Evolutionary conservation across 2,888 invertebrate species (phyloP).

Genomic region (Labia minor): DNA sequence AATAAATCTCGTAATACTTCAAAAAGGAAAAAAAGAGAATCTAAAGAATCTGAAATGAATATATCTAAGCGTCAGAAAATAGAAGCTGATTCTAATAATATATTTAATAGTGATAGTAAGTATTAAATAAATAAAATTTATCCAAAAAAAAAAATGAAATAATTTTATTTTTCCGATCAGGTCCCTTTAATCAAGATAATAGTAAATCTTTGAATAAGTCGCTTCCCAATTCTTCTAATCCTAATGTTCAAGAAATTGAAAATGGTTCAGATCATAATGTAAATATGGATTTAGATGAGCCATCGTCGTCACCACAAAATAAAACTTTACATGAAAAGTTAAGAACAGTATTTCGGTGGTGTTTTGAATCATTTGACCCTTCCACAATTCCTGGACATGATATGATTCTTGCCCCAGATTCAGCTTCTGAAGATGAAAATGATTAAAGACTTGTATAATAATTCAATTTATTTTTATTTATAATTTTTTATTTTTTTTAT

Average conservation of each 20-base stretch:
- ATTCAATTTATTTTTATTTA: neutral
- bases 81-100: neutral
- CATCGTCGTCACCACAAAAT: constrained; percentile 46
- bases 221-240: too few species aligned
- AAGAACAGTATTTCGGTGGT: constrained; percentile 56
- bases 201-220: too few species aligned
- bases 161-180: too few species aligned
- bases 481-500: neutral
- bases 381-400: constrained; percentile 44
- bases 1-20: too few species aligned
- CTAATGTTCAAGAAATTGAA: too few species aligned
- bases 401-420: constrained; percentile 56
- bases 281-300: constrained; percentile 41
- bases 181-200: too few species aligned
- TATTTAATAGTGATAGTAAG: neutral
- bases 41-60: neutral
- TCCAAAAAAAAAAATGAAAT: too few species aligned
- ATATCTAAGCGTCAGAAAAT: neutral
- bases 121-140: neutral
- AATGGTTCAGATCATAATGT: constrained; percentile 25
- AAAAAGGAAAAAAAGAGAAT: neutral
- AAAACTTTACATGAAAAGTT: constrained; percentile 44
- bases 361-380: constrained; percentile 64
- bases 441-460: neutral
- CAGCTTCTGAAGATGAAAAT: constrained; percentile 47